Base-by-base conservation (phyloP, 2,888 invertebrate species). In the Xestia rhomboidea region DNA sequence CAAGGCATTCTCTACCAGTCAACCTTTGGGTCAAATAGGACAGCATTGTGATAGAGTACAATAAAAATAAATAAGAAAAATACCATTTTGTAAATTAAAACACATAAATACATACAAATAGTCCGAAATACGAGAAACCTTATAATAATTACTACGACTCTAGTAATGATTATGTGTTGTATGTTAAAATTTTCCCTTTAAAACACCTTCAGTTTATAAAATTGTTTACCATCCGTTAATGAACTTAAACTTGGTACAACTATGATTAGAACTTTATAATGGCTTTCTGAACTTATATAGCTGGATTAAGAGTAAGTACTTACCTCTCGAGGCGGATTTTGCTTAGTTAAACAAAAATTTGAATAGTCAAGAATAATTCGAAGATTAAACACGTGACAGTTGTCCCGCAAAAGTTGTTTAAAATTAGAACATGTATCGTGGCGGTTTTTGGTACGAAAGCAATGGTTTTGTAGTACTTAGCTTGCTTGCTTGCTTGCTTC, bases 181-280 rank as follows among this genome's bases (percentile, higher is more conserved):
- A 51, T 51, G 24, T 10, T 51, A 49, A 21, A 7, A 3, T 3
- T 10, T 51, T 51, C 10, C 10, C 11, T 24, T 51, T 51, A 10
- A 10, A 51, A 10, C 10, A 24, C 2, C 15, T 62, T 66, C 3
- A 64, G 27, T 70, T 67, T 6, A n/a, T 18, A 41, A 76, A 51
- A 73, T 49, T 46, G 66, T 54, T 69, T 64, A 73, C 64, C 60
- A 49, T 34, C 34, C 27, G 60, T 41, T 85, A 74, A 76, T 73
- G 8, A 73, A 79, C 63, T 77, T 76, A 54, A 73, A 73, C 30
- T 80, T 67, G 24, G 70, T 69, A 76, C 69, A 78, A 84, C 83
- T 86, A 83, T 84, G 76, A 78, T 86, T 79, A 82, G 30, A 85
- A 87, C 70, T 88, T 88, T 73, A 73, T 87, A 89, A 89, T 89